Evolutionary conservation across 1,140 invertebrate genomes (phyloP).

Genomic region (Nebria ingens): DNA sequence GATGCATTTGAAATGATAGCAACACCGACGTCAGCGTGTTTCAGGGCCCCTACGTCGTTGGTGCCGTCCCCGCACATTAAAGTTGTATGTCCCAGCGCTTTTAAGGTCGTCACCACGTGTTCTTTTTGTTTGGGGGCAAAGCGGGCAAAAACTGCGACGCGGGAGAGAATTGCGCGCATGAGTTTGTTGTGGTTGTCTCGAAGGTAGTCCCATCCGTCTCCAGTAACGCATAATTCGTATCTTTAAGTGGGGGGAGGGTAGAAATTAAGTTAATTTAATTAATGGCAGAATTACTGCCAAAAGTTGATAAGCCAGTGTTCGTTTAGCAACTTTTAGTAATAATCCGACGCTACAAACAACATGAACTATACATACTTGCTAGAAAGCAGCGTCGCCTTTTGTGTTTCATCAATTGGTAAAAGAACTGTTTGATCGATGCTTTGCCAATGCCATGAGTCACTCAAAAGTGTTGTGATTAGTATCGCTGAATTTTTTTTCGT

Average conservation of each 20-base stretch:
- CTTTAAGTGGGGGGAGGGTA: no score
- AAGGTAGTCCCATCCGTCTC: conserved; percentile 74
- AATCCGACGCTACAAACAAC: no score
- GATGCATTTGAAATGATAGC: conserved; percentile 57
- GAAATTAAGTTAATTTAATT: neutral
- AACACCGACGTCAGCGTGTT: conserved; percentile 91
- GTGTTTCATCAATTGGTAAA: conserved; percentile 43
- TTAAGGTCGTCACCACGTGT: conserved; percentile 82
- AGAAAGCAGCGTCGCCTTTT: conserved; percentile 25
- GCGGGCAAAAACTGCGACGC: conserved; percentile 82
- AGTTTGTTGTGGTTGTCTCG: conserved; percentile 51
- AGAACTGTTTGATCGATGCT: conserved; percentile 64
- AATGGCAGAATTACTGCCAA: no score
- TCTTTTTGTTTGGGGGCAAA: conserved; percentile 97
- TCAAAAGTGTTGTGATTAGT: conserved; percentile 49
- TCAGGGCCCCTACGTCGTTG: conserved; percentile 99
- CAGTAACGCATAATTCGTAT: conserved; percentile 90
- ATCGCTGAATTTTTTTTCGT: conserved; percentile 62
- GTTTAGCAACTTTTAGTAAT: no score
- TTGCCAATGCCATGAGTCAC: conserved; percentile 61
- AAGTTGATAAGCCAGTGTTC: no score
- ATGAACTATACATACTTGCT: neutral
- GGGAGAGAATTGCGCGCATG: conserved; percentile 65
- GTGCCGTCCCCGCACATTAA: conserved; percentile 99
- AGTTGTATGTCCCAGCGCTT: conserved; percentile 78